A percentile compares a stretch with the other conserved stretches of the same genome.
These are phyloP conservation scores for Carassius auratus DNA, from an alignment of 2,113 vertebrate genomes.

Conservation along the genomic window DNA sequence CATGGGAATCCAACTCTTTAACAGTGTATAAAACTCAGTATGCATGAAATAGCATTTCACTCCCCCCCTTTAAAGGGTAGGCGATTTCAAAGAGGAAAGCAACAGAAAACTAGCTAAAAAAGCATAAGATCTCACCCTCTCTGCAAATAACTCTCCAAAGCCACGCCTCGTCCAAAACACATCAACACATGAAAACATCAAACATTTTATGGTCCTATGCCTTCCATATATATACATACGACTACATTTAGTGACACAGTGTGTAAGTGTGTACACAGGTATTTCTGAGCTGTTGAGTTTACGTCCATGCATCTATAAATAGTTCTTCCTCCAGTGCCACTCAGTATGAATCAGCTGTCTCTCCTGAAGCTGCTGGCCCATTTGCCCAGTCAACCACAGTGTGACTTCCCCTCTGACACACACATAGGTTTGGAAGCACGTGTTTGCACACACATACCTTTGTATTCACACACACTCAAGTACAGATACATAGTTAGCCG, in stretches of 20 bases:
- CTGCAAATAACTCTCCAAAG: neutral
- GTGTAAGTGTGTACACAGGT: neutral
- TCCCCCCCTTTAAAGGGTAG: neutral
- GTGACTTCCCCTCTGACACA: conserved; percentile 45
- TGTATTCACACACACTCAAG: conserved; percentile 16
- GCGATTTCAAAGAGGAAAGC: neutral
- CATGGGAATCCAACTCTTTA: too few species aligned
- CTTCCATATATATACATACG: too few species aligned
- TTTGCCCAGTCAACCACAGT: conserved; percentile 50
- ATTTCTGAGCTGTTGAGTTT: neutral
- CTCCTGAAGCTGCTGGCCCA: conserved; percentile 52
- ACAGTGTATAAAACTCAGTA: too few species aligned
- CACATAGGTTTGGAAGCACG: conserved; percentile 4
- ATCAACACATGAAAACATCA: too few species aligned
- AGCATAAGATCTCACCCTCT: neutral
- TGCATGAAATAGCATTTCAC: too few species aligned
- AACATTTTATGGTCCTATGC: too few species aligned
- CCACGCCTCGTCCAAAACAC: neutral
- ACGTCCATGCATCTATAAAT: conserved; percentile 43
- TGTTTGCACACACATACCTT: conserved; percentile 9
- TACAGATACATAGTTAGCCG: neutral
- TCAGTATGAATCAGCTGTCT: conserved; percentile 57
- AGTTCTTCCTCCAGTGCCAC: conserved; percentile 41
- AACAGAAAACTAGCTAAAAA: neutral
- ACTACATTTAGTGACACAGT: neutral